Percentiles rank a stretch among this genome's conserved stretches.
Evolutionary conservation across 2,113 vertebrate genomes (phyloP).

Genomic region (Climacteris rufus): DNA sequence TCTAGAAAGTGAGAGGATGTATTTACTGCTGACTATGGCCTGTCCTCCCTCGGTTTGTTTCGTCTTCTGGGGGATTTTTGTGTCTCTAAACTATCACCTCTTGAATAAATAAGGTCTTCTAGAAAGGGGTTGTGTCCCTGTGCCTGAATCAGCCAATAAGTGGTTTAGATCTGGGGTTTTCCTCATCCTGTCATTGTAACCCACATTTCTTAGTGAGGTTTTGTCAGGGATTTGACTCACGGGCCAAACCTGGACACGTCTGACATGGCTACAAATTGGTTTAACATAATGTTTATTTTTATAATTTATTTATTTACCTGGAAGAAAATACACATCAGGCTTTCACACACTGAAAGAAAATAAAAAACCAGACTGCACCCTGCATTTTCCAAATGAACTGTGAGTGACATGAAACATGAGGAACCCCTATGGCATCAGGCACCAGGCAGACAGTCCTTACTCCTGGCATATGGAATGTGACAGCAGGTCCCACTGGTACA

Average conservation of each 20-base stretch:
- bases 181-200: background rate
- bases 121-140: background rate
- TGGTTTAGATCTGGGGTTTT: background rate
- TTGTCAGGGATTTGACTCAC: background rate
- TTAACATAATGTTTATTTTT: background rate
- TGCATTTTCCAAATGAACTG: background rate
- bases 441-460: background rate
- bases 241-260: background rate
- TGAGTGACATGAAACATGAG: background rate
- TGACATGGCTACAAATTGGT: too few relatives aligned
- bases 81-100: conserved; percentile 16
- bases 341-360: background rate
- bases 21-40: background rate
- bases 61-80: background rate
- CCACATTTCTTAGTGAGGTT: background rate
- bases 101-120: background rate
- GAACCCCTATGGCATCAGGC: background rate
- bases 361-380: background rate
- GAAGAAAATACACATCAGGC: background rate
- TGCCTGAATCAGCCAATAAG: background rate
- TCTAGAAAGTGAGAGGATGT: background rate
- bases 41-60: background rate
- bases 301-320: background rate
- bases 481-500: background rate
- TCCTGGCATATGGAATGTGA: background rate